Conservation (phyloP, 2,113 vertebrate genomes). For the Phrynosoma platyrhinos region DNA sequence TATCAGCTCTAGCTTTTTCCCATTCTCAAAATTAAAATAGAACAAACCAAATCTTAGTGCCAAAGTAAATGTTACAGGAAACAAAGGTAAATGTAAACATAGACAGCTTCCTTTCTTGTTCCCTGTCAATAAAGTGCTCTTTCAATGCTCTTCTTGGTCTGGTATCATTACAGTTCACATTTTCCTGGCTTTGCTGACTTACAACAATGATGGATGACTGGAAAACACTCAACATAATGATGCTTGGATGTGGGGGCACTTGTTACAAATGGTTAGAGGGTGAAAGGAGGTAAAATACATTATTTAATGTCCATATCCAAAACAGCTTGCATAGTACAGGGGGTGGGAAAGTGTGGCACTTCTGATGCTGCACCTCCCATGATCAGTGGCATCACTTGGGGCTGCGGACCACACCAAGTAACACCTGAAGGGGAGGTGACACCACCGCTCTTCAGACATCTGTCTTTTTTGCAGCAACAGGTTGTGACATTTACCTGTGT, state of each 20-base stretch:
- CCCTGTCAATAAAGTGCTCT: too few species aligned
- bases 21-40: not conserved
- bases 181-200: not conserved
- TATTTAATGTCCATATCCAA: not conserved
- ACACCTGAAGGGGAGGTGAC: too few species aligned
- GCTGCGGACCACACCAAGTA: too few species aligned
- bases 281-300: not conserved
- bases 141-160: not conserved
- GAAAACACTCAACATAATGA: not conserved
- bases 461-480: too few species aligned
- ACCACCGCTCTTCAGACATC: too few species aligned
- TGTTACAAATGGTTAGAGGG: not conserved
- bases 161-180: too few species aligned
- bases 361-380: too few species aligned
- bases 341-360: too few species aligned
- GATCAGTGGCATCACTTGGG: too few species aligned
- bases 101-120: not conserved
- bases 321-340: not conserved
- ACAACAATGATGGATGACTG: too few species aligned
- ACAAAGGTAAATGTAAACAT: not conserved
- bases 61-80: not conserved
- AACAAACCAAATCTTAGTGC: not conserved
- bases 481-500: too few species aligned
- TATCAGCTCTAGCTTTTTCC: not conserved
- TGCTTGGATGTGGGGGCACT: not conserved